Evolutionary conservation across 2,797 vertebrate species (phyloP).

Genomic region (Microctenopoma stevenorrisi): DNA sequence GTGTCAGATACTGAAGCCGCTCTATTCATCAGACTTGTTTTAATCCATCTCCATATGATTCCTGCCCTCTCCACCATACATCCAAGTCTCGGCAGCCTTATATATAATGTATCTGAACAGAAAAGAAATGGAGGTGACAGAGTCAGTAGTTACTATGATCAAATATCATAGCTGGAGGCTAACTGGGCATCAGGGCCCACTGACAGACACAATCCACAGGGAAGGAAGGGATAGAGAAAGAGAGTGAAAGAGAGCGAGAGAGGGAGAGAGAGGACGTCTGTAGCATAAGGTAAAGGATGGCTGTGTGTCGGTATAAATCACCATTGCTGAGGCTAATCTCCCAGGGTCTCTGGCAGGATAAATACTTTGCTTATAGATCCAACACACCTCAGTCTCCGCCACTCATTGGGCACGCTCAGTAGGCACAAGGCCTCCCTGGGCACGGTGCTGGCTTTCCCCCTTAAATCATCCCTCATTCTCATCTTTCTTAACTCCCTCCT

Average conservation of each 20-base stretch:
- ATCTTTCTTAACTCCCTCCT: conserved; percentile 73
- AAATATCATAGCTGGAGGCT: conserved; percentile 96
- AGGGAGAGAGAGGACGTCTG: conserved; percentile 66
- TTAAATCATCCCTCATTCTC: conserved; percentile 82
- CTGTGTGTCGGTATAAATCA: conserved; percentile 92
- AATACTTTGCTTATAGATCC: conserved; percentile 86
- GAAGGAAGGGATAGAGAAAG: conserved; percentile 76
- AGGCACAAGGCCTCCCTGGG: conserved; percentile 81
- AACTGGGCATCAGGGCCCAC: conserved; percentile 92
- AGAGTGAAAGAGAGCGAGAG: conserved; percentile 41
- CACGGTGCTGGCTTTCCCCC: conserved; percentile 64
- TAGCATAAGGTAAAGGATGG: conserved; percentile 86
- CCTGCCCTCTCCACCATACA: conserved; percentile 90
- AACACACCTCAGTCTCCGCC: conserved; percentile 80
- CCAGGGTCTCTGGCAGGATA: conserved; percentile 85
- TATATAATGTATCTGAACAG: conserved; percentile 93
- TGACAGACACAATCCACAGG: conserved; percentile 87
- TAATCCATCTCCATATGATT: conserved; percentile 92
- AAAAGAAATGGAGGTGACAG: conserved; percentile 92
- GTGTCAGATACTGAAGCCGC: conserved; percentile 77
- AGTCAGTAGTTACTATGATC: conserved; percentile 96
- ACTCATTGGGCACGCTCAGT: conserved; percentile 81
- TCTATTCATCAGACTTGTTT: conserved; percentile 90
- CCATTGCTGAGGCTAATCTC: conserved; percentile 89
- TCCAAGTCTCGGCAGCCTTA: conserved; percentile 90